Base-by-base conservation (phyloP, 2,797 vertebrate species). In the Muscicapa comitata region DNA sequence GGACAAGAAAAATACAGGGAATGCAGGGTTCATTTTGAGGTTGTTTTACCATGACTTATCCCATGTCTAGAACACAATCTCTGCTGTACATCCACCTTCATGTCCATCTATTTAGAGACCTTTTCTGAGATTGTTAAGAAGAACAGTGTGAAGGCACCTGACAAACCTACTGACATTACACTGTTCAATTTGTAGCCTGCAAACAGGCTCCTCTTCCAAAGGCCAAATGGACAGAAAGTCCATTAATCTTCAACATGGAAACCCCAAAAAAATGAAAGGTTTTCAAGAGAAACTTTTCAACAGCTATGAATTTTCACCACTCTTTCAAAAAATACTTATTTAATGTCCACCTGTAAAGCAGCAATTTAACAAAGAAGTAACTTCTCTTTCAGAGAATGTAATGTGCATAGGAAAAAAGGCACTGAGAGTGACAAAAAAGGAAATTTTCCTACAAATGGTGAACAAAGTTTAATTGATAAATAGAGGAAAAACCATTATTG, bases 371-470 rank as follows among this genome's bases (percentile, higher is more conserved):
- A 74, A 88, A 71, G 15, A 73, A 95, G 45, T 47, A 89, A 71
- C 51, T 42, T 88, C 76, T 47, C 17, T 88, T 91, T 57, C 82
- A 82, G 62, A 66, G 75, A 95, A 90, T 14, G 7, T 54, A 88
- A 93, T 16, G 28, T 11, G 10, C 13, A 50, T 68, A 95, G 26
- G 91, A 92, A 90, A 67, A 96, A 95, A 96, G 62, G 37, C 20
- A 59, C 17, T 65, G 58, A 72, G 63, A 86, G 63, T 38, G 68
- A 83, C 28, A 40, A 42, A 31, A 66, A 50, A 71, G 33, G 29
- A 42, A 54, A 75, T 57, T 80, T 65, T 96, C 57, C 71, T 74
- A 42, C 65, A 61, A 85, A 97, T 95, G 38, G 90, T 26, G 20
- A 97, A 51, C 16, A 74, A 85, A 55, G 78, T 89, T 63, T 73